Percentiles rank a stretch among this genome's conserved stretches.
Conservation (phyloP, 2,888 invertebrate genomes). For the Philereme transversata region DNA sequence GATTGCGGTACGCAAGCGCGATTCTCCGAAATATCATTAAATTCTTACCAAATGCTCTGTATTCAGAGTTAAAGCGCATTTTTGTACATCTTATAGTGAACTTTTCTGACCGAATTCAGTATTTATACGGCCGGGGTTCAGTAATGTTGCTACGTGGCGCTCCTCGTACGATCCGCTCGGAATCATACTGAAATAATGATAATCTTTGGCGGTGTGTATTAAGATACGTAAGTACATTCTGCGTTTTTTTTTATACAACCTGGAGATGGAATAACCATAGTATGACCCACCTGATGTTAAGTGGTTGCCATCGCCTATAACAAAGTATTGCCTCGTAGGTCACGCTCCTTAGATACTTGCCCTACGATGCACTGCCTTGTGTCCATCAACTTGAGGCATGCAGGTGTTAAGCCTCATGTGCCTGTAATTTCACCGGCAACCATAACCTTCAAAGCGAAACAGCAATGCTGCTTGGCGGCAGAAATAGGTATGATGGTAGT, state of each 20-base stretch:
- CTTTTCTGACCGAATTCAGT: constrained; percentile 17
- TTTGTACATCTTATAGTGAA: constrained; percentile 21
- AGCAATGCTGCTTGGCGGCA: too few relatives aligned
- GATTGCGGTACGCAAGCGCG: constrained; percentile 30
- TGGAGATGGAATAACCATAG: too few relatives aligned
- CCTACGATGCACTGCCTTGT: too few relatives aligned
- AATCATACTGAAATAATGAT: constrained; percentile 8
- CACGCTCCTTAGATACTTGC: too few relatives aligned
- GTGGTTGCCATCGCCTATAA: too few relatives aligned
- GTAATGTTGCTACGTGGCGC: constrained; percentile 16
- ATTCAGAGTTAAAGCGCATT: constrained; percentile 25
- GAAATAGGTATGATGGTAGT: too few relatives aligned
- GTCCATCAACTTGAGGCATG: too few relatives aligned
- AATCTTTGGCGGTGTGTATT: constrained; percentile 1
- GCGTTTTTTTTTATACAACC: background rate
- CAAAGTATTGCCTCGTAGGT: too few relatives aligned
- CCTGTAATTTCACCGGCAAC: too few relatives aligned
- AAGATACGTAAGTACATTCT: constrained; percentile 13
- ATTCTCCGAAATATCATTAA: constrained; percentile 15
- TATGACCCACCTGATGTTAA: too few relatives aligned
- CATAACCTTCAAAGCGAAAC: too few relatives aligned
- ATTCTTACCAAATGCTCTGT: constrained; percentile 26
- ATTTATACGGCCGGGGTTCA: constrained; percentile 7
- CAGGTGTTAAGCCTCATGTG: too few relatives aligned
- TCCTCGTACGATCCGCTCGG: constrained; percentile 1